Percentiles rank a stretch among this genome's conserved stretches.
Evolutionary conservation across 2,888 invertebrate genomes (phyloP).

Genomic region (Latrodectus elegans): DNA sequence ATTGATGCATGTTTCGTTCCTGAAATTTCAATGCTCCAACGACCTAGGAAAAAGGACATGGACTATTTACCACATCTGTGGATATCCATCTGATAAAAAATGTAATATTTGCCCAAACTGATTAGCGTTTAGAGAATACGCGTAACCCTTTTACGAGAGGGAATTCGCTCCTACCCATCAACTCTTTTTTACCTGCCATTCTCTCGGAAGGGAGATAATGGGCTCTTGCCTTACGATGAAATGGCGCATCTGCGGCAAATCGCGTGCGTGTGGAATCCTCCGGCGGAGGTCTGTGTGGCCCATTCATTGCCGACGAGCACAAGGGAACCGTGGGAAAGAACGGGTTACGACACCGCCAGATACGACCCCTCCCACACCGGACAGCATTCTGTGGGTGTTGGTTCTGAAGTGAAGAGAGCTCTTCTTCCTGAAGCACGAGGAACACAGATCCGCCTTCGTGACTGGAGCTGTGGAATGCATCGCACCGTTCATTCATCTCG

Average conservation of each 20-base stretch:
- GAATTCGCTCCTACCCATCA: too few relatives aligned
- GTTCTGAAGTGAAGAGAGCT: not conserved
- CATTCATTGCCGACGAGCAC: not conserved
- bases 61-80: too few relatives aligned
- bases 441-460: not conserved
- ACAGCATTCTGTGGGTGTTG: conserved; percentile 29
- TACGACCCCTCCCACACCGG: conserved; percentile 21
- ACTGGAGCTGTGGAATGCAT: not conserved
- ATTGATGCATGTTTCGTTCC: too few relatives aligned
- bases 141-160: too few relatives aligned
- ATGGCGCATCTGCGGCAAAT: not conserved
- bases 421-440: not conserved
- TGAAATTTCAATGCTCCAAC: too few relatives aligned
- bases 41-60: too few relatives aligned
- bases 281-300: not conserved
- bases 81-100: too few relatives aligned
- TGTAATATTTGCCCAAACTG: too few relatives aligned
- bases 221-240: too few relatives aligned
- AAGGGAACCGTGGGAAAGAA: conserved; percentile 13
- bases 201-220: too few relatives aligned
- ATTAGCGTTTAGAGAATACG: too few relatives aligned
- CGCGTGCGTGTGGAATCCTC: not conserved
- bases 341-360: conserved; percentile 22
- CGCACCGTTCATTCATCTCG: not conserved
- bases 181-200: too few relatives aligned